Base-by-base conservation (phyloP, 2,888 invertebrate species). In the Ypsolopha scabrella region DNA sequence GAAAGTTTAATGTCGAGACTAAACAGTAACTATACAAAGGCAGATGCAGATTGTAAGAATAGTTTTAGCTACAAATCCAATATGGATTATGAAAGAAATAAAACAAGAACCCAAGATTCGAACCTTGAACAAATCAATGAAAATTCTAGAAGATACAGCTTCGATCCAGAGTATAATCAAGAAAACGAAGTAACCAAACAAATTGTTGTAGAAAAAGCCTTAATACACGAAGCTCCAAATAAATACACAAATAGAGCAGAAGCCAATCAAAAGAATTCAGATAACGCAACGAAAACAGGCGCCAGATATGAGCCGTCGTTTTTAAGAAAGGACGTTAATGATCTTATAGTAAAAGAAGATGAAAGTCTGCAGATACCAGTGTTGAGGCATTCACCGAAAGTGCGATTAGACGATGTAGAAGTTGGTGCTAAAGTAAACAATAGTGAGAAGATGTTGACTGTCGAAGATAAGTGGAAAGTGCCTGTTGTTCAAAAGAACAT, bases 401-500 rank as follows among this genome's bases (percentile, higher is more conserved):
- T 43, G 1, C 55, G 59, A 10, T 46, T 46, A 1, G 53, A 58
- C 37, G 50, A 55, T 0, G 55, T 51, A 2, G 63, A 65, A 0
- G 9, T 9, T 3, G 14, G 36, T 9, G 65, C 59, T 4, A 56
- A 55, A 3, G 37, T 33, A 24, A 60, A 64, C 11, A 58, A 75
- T 53, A 82, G 82, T 52, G 77, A 80, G 1, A 80, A 75, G 1
- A 83, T 82, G 85, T 74, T 69, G 51, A 64, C 67, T 7, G 74
- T 86, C 0, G 82, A 86, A 6, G 75, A 80, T 53, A 87, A 87
- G 59, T 87, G 79, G 79, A 71, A 90, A 80, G 87, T 91, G 53
- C 91, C 91, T 0, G 90, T 82, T 0, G 90, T 91, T n/a, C 91
- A 91, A 65, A 90, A 88, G 69, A 89, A 88, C 67, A 87, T 89